Conservation (phyloP, 2,113 vertebrate genomes). For the Dolichotis patagonum region DNA sequence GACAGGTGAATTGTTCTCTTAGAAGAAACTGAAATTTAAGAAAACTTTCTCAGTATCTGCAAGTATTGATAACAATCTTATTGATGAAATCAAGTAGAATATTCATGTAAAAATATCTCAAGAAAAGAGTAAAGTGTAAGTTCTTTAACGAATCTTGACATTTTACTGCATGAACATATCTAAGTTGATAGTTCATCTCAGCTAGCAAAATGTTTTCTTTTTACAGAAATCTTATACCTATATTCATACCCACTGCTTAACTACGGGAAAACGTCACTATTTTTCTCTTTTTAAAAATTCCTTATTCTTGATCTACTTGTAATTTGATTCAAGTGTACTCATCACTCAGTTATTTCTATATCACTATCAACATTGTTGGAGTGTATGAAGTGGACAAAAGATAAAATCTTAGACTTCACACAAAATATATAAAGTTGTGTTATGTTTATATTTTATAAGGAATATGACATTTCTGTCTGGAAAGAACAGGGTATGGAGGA, state of each 20-base stretch:
- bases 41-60: not conserved
- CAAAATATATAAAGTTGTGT: not conserved
- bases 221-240: not conserved
- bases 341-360: not conserved
- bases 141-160: not conserved
- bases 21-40: not conserved
- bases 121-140: not conserved
- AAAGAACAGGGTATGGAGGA: slow-evolving; percentile 17
- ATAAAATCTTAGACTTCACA: not conserved
- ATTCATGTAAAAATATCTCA: not conserved
- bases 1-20: slow-evolving; percentile 33
- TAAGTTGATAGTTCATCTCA: not conserved
- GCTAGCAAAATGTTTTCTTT: not conserved
- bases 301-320: slow-evolving; percentile 38
- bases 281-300: not conserved
- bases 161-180: not conserved
- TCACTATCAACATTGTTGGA: not conserved
- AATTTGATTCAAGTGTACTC: not conserved
- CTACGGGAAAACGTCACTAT: not conserved
- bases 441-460: not conserved
- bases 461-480: slow-evolving; percentile 17
- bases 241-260: not conserved
- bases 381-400: not conserved
- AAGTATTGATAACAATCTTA: not conserved
- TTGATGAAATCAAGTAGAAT: not conserved